Evolutionary conservation across 2,888 invertebrate species (phyloP).

Genomic region (Aspidiotus destructor): DNA sequence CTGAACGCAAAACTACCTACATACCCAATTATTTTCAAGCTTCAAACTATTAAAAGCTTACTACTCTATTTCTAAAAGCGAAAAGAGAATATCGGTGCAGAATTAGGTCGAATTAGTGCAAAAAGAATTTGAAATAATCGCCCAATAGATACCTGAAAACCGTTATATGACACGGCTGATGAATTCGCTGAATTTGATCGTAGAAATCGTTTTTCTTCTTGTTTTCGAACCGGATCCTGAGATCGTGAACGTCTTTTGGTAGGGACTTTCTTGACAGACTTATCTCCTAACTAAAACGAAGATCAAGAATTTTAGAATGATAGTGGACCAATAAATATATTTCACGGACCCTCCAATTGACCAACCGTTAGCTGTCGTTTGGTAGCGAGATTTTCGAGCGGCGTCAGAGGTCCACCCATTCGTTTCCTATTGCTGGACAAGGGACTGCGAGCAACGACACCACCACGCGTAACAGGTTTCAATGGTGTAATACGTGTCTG

Average conservation of each 20-base stretch:
- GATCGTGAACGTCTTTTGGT: conserved; percentile 23
- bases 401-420: conserved; percentile 13
- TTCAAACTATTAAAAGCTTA: too few species aligned
- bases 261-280: neutral
- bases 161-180: conserved; percentile 33
- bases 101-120: too few species aligned
- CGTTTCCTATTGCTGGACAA: conserved; percentile 18
- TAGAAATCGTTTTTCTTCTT: conserved; percentile 5
- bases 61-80: too few species aligned
- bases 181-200: conserved; percentile 33
- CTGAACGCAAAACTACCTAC: too few species aligned
- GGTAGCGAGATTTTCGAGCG: conserved; percentile 10
- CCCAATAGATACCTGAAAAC: conserved; percentile 29
- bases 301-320: neutral
- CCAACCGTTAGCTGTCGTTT: conserved; percentile 17
- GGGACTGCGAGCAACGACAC: neutral
- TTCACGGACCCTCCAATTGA: neutral
- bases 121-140: too few species aligned
- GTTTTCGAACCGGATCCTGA: conserved; percentile 9
- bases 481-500: conserved; percentile 7
- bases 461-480: conserved; percentile 5
- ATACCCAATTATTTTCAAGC: too few species aligned
- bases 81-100: too few species aligned
- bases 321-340: neutral
- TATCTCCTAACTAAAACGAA: conserved; percentile 3